Conservation (phyloP, 2,797 vertebrate species). For the Menidia menidia region DNA sequence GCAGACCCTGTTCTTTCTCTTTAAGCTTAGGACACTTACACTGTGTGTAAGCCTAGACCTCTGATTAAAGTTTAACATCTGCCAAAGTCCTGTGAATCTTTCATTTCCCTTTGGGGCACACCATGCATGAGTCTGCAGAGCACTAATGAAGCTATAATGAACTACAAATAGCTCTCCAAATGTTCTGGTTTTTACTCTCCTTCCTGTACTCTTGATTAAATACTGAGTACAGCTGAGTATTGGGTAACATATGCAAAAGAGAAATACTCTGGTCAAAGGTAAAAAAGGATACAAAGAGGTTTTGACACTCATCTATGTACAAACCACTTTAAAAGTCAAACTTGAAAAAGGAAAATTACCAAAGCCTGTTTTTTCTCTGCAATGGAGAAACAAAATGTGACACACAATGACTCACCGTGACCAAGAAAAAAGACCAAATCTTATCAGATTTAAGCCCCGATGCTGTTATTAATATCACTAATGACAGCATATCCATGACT, state of each 20-base stretch:
- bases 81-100: constrained; percentile 77
- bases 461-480: constrained; percentile 66
- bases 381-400: background rate
- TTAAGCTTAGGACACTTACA: constrained; percentile 13
- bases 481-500: constrained; percentile 69
- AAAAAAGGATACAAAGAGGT: background rate
- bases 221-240: constrained; percentile 19
- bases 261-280: background rate
- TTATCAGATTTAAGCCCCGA: constrained; percentile 53
- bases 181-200: constrained; percentile 54
- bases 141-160: constrained; percentile 77
- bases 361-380: background rate
- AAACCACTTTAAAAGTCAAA: constrained; percentile 7
- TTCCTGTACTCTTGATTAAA: constrained; percentile 66
- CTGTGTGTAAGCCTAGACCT: constrained; percentile 56
- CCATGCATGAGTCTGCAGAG: constrained; percentile 58
- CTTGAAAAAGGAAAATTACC: background rate
- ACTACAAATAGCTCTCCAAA: constrained; percentile 72
- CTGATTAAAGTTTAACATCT: constrained; percentile 76
- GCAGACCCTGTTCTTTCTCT: constrained; percentile 12
- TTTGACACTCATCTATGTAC: background rate
- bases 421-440: constrained; percentile 31
- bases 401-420: constrained; percentile 17
- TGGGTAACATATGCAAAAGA: constrained; percentile 1
- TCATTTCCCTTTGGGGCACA: constrained; percentile 69